Conservation (phyloP, 2,113 vertebrate species). For the Elachura formosa region DNA sequence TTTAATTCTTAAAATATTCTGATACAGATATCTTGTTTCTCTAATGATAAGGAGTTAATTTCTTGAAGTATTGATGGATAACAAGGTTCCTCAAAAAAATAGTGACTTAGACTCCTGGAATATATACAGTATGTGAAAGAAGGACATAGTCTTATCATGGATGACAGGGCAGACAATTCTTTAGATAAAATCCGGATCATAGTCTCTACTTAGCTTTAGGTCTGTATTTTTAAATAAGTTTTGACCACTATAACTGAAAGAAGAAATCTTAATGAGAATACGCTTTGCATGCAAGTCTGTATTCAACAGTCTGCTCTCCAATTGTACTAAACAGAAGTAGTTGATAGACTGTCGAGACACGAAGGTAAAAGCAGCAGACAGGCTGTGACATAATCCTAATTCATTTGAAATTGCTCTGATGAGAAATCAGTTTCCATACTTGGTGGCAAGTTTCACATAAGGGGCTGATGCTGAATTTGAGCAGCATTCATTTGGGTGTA, state of each 20-base stretch:
- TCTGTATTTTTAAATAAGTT: neutral
- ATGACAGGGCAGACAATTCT: neutral
- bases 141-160: rapidly evolving
- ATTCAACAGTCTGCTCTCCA: neutral
- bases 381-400: neutral
- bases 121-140: neutral
- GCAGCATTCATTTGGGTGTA: neutral
- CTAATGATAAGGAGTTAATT: neutral
- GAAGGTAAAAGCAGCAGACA: neutral
- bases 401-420: neutral
- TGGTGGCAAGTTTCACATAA: neutral
- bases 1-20: neutral
- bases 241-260: neutral
- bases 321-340: neutral
- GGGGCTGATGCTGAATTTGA: neutral
- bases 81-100: neutral
- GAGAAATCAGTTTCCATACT: neutral
- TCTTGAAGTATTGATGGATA: neutral
- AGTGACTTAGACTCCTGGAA: neutral
- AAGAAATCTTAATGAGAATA: neutral
- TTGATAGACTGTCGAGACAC: neutral
- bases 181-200: neutral
- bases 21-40: neutral
- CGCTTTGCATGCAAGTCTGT: rapidly evolving
- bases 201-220: neutral